Percentiles rank a stretch among this genome's conserved stretches.
Conservation (phyloP, 2,888 invertebrate genomes). For the Exocentrus adspersus region DNA sequence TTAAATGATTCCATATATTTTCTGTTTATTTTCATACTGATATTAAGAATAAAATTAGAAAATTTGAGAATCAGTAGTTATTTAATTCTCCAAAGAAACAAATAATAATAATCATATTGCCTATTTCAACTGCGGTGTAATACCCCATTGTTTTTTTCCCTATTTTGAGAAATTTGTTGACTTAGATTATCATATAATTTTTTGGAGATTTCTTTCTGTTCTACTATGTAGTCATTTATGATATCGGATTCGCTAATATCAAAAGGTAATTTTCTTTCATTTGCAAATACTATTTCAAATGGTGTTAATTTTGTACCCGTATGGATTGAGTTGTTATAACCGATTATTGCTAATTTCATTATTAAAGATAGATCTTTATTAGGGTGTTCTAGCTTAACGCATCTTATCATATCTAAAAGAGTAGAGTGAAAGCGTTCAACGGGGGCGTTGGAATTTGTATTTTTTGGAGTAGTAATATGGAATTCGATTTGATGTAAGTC, state of each 20-base stretch:
- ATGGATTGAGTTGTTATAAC: constrained; percentile 11
- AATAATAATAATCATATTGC: no score
- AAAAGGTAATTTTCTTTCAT: constrained; percentile 7
- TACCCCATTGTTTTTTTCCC: no score
- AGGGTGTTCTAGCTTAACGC: constrained; percentile 10
- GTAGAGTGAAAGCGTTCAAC: constrained; percentile 13
- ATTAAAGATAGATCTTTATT: not conserved
- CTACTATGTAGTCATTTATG: not conserved
- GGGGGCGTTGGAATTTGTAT: constrained; percentile 7
- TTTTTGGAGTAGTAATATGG: constrained; percentile 5
- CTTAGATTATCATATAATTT: not conserved
- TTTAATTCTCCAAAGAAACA: no score
- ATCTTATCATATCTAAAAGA: not conserved
- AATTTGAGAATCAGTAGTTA: no score
- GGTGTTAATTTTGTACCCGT: constrained; percentile 12
- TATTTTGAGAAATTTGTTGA: not conserved
- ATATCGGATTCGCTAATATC: constrained; percentile 1
- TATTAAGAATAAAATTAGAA: no score
- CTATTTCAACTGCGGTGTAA: no score
- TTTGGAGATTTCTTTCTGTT: not conserved
- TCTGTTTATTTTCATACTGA: no score
- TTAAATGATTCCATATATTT: no score
- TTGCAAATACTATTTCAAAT: constrained; percentile 10
- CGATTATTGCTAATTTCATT: constrained; percentile 11
- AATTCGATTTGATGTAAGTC: constrained; percentile 12